Conservation (phyloP, 2,113 vertebrate genomes). For the Gila orcuttii region DNA sequence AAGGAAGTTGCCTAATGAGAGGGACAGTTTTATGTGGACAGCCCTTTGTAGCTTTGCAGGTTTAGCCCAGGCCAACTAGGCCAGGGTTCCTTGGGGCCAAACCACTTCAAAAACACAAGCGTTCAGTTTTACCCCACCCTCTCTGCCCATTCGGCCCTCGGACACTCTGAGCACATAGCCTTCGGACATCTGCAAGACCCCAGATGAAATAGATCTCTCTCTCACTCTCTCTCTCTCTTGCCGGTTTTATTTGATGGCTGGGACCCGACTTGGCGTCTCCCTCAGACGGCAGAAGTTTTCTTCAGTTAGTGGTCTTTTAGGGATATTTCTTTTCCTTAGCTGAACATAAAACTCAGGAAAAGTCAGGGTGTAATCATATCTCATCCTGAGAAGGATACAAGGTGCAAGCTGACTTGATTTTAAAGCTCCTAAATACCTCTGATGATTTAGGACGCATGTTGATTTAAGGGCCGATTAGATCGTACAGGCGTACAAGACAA, state of each 20-base stretch:
- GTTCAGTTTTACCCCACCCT: constrained; percentile 72
- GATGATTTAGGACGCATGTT: constrained; percentile 33
- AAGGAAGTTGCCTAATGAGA: constrained; percentile 83
- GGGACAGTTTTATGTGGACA: constrained; percentile 83
- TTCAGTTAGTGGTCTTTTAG: constrained; percentile 81
- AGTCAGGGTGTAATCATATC: constrained; percentile 86
- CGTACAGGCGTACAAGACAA: not conserved
- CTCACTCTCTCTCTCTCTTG: constrained; percentile 3
- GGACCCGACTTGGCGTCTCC: constrained; percentile 76
- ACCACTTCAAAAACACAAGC: constrained; percentile 76
- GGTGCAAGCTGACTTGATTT: constrained; percentile 62
- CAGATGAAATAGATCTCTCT: constrained; percentile 73
- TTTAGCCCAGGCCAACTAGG: constrained; percentile 70
- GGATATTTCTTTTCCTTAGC: constrained; percentile 87
- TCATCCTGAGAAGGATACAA: constrained; percentile 76
- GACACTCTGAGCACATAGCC: constrained; percentile 67
- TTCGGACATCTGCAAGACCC: constrained; percentile 70
- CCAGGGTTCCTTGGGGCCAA: constrained; percentile 77
- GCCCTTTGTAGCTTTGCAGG: constrained; percentile 81
- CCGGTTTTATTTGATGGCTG: constrained; percentile 78
- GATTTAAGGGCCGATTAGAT: constrained; percentile 27
- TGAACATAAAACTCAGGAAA: constrained; percentile 88
- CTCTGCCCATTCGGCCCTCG: not conserved
- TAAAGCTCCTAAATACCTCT: constrained; percentile 24
- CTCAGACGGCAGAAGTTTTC: constrained; percentile 57